Evolutionary conservation across 2,113 vertebrate genomes (phyloP).

Genomic region (Coracopsis vasa): DNA sequence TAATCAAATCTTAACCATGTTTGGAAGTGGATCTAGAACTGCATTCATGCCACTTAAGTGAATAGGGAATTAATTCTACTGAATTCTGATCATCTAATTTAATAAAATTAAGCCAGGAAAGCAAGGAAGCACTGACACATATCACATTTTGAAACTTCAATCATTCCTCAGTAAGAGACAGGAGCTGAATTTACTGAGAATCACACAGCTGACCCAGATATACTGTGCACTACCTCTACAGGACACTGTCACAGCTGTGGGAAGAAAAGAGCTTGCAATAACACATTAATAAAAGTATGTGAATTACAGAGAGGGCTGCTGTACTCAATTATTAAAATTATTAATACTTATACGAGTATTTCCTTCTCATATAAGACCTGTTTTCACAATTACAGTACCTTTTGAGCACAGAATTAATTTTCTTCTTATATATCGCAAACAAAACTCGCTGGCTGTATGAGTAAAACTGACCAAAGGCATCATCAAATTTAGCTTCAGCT

Average conservation of each 20-base stretch:
- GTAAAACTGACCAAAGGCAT: neutral
- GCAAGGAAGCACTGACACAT: neutral
- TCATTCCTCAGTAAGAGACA: neutral
- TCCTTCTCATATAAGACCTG: neutral
- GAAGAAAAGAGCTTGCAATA: neutral
- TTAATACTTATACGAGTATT: neutral
- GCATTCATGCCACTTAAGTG: neutral
- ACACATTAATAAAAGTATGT: neutral
- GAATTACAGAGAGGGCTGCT: neutral
- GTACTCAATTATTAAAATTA: neutral
- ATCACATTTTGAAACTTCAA: neutral
- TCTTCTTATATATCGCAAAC: neutral
- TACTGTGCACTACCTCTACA: fast-evolving
- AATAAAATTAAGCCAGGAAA: neutral
- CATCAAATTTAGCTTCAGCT: neutral
- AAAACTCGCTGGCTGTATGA: neutral
- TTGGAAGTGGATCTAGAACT: neutral
- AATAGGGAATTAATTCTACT: neutral
- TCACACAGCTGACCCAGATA: neutral
- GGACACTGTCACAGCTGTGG: neutral
- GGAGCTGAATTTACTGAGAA: neutral
- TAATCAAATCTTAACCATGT: neutral
- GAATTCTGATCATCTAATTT: neutral
- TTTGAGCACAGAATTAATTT: neutral
- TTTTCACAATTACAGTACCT: neutral